Base-by-base conservation (phyloP, 2,888 invertebrate genomes). In the Noctuana brunneofusca region DNA sequence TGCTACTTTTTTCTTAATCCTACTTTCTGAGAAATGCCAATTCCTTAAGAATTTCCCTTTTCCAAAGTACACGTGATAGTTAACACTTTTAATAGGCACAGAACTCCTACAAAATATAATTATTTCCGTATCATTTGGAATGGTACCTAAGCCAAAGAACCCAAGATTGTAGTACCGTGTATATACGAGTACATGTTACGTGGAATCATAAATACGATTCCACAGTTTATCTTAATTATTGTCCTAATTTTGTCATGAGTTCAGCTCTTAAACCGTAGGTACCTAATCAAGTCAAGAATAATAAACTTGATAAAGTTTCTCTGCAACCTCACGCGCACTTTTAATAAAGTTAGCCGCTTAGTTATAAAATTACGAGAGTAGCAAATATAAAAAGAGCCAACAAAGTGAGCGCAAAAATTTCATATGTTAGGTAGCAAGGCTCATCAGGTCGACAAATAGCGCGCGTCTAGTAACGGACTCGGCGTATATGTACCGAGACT, bases 371-470 rank as follows among this genome's bases (percentile, higher is more conserved):
- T 49, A 49, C 49, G n/a, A 46, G 57, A 18, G 41, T 57, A 52
- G 53, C 16, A 63, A 41, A 56, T 38, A 55, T 18, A 62, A 62
- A 54, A 60, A 43, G 38, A 50, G 22, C 20, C 30, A 62, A 50
- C 62, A 50, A 55, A 49, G 18, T 50, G 32, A 49, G 64, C 67
- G 67, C 69, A 73, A 67, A 68, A 69, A 71, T 27, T 49, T 49
- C 49, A 49, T 49, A 76, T 22, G 46, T 48, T 41, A n/a, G 41
- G 55, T 55, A 55, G 76, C 79, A 79, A 48, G 60, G 11, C 54
- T 84, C 84, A 83, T 84, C 84, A 82, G 75, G 71, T 72, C 80
- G 80, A 89, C 85, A 88, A 89, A 90, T 89, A 87, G 78, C 80
- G 75, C 75, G 72, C 79, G 86, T 88, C 87, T 81, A 74, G 78